Evolutionary conservation across 2,113 vertebrate species (phyloP).

Genomic region (Genyomyrus donnyi): DNA sequence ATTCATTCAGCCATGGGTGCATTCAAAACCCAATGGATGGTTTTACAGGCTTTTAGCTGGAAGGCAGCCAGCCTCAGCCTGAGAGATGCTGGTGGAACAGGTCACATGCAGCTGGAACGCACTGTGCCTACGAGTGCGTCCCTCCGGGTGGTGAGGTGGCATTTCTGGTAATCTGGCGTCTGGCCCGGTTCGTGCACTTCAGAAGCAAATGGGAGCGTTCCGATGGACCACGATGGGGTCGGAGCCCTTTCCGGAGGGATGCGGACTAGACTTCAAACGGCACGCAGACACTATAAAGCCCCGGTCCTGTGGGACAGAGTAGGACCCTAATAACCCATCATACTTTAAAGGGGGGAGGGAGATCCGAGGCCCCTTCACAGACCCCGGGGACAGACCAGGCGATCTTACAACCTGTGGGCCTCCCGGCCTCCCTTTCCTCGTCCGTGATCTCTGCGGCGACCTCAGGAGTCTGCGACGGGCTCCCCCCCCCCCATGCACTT

Average conservation of each 20-base stretch:
- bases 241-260: slow-evolving; percentile 27
- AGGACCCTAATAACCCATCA: slow-evolving; percentile 62
- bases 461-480: slow-evolving; percentile 50
- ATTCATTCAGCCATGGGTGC: neutral
- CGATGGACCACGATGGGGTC: neutral
- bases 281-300: slow-evolving; percentile 46
- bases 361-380: slow-evolving; percentile 58
- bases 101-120: neutral
- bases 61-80: neutral
- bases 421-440: slow-evolving; percentile 29
- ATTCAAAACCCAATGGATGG: neutral
- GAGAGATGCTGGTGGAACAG: neutral
- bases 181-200: neutral
- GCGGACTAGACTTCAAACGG: slow-evolving; percentile 50
- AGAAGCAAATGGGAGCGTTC: neutral
- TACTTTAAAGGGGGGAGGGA: slow-evolving; percentile 59
- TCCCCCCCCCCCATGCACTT: slow-evolving; percentile 52
- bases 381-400: slow-evolving; percentile 49
- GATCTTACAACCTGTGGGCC: slow-evolving; percentile 28
- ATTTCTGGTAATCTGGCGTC: neutral
- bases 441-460: slow-evolving; percentile 52
- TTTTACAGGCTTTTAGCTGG: neutral
- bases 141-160: neutral
- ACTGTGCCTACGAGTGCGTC: no score
- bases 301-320: slow-evolving; percentile 62